phyloP scores from a whole-genome alignment of 2,113 vertebrate genomes.

The Siniperca knerii region DNA sequence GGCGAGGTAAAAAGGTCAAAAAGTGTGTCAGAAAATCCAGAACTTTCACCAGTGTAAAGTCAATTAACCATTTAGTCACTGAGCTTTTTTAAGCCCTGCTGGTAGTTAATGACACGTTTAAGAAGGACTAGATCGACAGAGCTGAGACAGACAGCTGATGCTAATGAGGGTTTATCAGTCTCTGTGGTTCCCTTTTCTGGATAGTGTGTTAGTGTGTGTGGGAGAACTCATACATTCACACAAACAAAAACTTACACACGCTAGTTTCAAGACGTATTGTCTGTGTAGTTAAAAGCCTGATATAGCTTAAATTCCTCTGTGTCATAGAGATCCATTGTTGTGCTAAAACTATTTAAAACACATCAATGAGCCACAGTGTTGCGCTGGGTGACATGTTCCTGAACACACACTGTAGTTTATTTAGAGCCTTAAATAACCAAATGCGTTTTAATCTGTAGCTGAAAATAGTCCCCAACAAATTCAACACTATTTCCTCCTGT shows the following conservation, averaged over 20 bases:
- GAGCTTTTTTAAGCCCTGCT: neutral
- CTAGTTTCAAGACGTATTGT: neutral
- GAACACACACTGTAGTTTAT: neutral
- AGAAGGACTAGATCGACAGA: neutral
- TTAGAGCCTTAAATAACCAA: neutral
- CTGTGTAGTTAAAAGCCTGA: neutral
- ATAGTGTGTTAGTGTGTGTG: neutral
- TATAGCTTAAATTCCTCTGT: neutral
- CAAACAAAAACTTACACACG: neutral
- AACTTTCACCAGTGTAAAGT: neutral
- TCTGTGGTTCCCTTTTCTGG: neutral
- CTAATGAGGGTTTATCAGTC: constrained; percentile 26
- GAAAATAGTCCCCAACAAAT: too few relatives aligned
- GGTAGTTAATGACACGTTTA: constrained; percentile 13
- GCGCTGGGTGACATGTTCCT: neutral
- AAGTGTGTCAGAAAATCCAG: neutral
- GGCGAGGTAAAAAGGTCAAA: neutral
- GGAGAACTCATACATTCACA: neutral
- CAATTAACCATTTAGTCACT: neutral
- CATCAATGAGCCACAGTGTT: neutral
- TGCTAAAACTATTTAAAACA: neutral
- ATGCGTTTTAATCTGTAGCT: neutral
- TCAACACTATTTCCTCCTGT: too few relatives aligned
- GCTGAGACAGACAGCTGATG: constrained; percentile 13
- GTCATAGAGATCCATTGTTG: neutral